Base-by-base conservation (phyloP, 2,113 vertebrate species). In the Casuarius casuarius region DNA sequence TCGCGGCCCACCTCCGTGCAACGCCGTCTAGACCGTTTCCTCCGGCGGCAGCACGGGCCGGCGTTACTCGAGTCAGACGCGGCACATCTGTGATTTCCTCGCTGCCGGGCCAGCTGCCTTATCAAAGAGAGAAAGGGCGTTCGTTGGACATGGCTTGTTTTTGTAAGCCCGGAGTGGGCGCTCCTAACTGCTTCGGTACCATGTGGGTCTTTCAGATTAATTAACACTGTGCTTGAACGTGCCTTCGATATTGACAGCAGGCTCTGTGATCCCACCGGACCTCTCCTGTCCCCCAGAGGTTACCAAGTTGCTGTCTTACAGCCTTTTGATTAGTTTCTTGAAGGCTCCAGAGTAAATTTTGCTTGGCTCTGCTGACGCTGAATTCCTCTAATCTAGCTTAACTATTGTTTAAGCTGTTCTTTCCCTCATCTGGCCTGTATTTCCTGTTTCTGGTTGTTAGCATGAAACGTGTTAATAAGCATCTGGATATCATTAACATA, bases 371-470 rank as follows among this genome's bases (percentile, higher is more conserved):
- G 95, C 84, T 85, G 70, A 67, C 77, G 83, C 51, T 85, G 84
- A 70, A 33, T 73, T 88, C 20, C 4, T 95, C 78, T 93, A 72
- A 21, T 84, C 59, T 87, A 63, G 80, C 49, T 54, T 42, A 65
- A 74, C 92, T 80, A 70, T 87, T 92, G 84, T 96, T 96, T 80
- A 85, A 92, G 82, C 33, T 66, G 44, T 65, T 90, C 62, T 90
- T 67, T 78, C 73, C 78, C 93, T 96, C 93, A 96, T 97, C 94
- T 96, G 92, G 93, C 87, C 92, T 93, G 84, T 95, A 92, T 96
- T 97, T 96, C 96, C 96, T 96, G 92, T 91, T 92, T 91, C 92
- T 92, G 87, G 49, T 70, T 85, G 93, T 83, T 85, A 87, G 87
- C 31, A 8, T 46, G 87, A 59, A 85, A 93, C 0, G 13, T 87